Evolutionary conservation across 2,797 vertebrate genomes (phyloP).

Genomic region (Sebastes trivittatus): DNA sequence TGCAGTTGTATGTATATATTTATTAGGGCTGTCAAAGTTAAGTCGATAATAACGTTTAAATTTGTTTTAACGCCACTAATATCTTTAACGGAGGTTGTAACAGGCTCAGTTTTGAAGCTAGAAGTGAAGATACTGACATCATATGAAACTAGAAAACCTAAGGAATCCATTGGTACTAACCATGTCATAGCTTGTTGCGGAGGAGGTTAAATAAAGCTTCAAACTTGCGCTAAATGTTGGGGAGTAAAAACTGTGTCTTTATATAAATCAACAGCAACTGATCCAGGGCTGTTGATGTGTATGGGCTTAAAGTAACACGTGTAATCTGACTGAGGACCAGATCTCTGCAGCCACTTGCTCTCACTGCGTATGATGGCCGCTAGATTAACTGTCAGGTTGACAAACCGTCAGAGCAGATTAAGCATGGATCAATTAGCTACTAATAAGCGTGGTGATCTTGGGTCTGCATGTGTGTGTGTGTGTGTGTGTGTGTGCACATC

Average conservation of each 20-base stretch:
- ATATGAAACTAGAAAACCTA: too few species aligned
- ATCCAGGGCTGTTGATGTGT: neutral
- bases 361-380: constrained; percentile 25
- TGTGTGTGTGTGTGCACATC: constrained; percentile 9
- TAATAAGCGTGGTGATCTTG: constrained; percentile 58
- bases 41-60: too few species aligned
- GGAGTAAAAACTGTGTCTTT: neutral
- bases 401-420: constrained; percentile 71
- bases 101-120: too few species aligned
- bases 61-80: too few species aligned
- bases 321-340: constrained; percentile 27
- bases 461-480: constrained; percentile 30
- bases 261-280: neutral
- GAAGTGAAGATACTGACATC: too few species aligned
- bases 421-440: constrained; percentile 72
- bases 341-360: constrained; percentile 10
- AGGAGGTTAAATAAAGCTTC: too few species aligned
- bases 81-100: too few species aligned
- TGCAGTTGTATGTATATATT: too few species aligned
- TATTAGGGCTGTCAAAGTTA: too few species aligned
- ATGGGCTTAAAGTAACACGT: neutral
- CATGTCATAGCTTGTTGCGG: too few species aligned
- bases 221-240: too few species aligned
- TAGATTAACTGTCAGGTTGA: constrained; percentile 62
- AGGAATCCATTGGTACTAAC: too few species aligned